These are phyloP conservation scores for Rosalia funebris DNA, from an alignment of 2,888 invertebrate species.

Conservation along the genomic window DNA sequence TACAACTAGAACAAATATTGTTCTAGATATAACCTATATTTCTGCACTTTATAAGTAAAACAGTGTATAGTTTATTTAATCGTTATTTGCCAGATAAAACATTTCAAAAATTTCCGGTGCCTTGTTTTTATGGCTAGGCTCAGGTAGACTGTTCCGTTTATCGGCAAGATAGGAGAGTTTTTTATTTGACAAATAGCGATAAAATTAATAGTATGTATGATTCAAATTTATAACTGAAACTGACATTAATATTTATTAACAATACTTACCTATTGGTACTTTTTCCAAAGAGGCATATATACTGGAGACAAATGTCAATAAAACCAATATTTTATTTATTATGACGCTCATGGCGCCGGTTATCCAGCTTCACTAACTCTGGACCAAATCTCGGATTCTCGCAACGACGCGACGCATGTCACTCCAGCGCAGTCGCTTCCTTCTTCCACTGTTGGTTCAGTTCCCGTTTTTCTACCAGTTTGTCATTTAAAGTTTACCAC, in stretches of 20 bases:
- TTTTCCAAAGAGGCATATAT: conserved; percentile 57
- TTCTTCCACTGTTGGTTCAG: conserved; percentile 40
- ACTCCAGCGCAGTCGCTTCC: conserved; percentile 54
- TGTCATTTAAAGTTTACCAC: too few relatives aligned
- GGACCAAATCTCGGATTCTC: conserved; percentile 57
- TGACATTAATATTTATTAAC: neutral
- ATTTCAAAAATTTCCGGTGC: too few relatives aligned
- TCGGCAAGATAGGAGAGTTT: too few relatives aligned
- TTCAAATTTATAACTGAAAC: neutral
- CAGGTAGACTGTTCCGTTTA: too few relatives aligned
- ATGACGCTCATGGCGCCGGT: conserved; percentile 56
- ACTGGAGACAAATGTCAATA: conserved; percentile 52
- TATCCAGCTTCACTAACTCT: conserved; percentile 58
- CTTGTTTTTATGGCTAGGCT: too few relatives aligned
- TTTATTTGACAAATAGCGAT: too few relatives aligned
- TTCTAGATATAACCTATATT: too few relatives aligned
- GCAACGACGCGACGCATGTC: conserved; percentile 60
- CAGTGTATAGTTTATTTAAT: too few relatives aligned
- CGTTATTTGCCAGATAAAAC: too few relatives aligned
- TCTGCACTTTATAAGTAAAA: too few relatives aligned
- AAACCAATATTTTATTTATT: conserved; percentile 50
- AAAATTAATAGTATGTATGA: too few relatives aligned
- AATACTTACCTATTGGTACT: conserved; percentile 60
- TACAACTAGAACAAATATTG: too few relatives aligned
- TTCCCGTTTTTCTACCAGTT: conserved; percentile 49